Percentiles rank a stretch among this genome's conserved stretches.
phyloP scores from a whole-genome alignment of 2,888 invertebrate genomes.

The Protonemura montana region DNA sequence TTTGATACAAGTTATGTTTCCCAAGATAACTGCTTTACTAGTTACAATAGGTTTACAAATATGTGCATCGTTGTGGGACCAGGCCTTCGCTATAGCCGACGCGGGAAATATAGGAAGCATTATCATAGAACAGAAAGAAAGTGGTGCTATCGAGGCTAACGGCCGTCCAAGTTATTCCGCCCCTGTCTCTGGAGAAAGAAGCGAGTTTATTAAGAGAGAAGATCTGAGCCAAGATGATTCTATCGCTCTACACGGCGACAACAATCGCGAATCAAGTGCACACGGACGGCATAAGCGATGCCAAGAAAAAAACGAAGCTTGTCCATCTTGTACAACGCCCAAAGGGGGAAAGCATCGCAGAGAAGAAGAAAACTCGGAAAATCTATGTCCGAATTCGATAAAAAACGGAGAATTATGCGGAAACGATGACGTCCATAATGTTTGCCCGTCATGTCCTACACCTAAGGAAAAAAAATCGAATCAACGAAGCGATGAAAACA shows the following conservation, averaged over 20 bases:
- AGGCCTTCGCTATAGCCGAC: not conserved
- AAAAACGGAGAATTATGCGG: too few species aligned
- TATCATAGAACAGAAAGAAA: too few species aligned
- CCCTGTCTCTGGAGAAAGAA: too few species aligned
- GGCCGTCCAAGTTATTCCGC: too few species aligned
- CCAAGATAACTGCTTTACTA: not conserved
- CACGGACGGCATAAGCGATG: not conserved
- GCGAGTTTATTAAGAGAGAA: too few species aligned
- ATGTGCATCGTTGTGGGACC: not conserved
- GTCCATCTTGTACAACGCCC: not conserved
- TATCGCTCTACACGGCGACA: not conserved
- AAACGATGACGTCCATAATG: too few species aligned
- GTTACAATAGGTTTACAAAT: not conserved
- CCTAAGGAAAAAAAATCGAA: not conserved
- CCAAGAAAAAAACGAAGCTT: not conserved
- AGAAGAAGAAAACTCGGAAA: not conserved
- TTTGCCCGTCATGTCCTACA: not conserved
- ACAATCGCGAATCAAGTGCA: not conserved
- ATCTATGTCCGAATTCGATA: not conserved
- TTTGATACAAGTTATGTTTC: not conserved
- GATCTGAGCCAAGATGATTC: not conserved
- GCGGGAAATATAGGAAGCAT: not conserved
- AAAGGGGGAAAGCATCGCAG: not conserved
- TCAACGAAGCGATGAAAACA: not conserved
- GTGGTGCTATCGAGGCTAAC: too few species aligned